Evolutionary conservation across 2,888 invertebrate species (phyloP), one percentile per base, ranked within the genome.

Genomic region (Penaeus monodon): DNA sequence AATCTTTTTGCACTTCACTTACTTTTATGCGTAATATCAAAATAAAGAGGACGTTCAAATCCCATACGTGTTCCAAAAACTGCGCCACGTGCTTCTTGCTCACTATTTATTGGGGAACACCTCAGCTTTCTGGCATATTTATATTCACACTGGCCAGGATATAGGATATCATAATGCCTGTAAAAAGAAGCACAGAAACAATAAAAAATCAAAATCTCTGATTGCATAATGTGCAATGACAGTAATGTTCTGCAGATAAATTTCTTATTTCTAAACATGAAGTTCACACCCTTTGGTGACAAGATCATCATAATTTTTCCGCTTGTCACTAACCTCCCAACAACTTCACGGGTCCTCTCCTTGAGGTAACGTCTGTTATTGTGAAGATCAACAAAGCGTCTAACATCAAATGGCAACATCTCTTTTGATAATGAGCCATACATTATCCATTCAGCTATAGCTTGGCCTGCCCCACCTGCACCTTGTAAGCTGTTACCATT

Each of bases 51-150:
- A 90, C 95, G 92, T 91, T 95, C 95, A 91, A 95, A 95, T 24
- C 95, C 95, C 95, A 95, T 95, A 91, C 94, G 94, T 81, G 95
- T 95, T 24, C 95, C 95, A 92, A 95, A 95, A 76, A 95, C 94
- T 20, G 95, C 95, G 1, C 95, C 95, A 86, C 94, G 93, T 84
- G 94, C 94, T 92, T 95, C 94, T 85, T 95, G 92, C 27, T 95
- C 94, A 76, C 95, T 94, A 91, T 95, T 95, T n/a, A 95, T 92
- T 6, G 95, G 95, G 6, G 95, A 95, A 91, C 95, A 95, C 66
- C 95, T 92, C 74, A 95, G 92, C 91, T 94, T 93, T 87, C 95
- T 92, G 20, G 94, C 94, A 90, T 94, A 94, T 91, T 94, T 94
- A 91, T 94, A 95, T 91, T 95, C 95, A 57, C 84, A 83, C 88